Evolutionary conservation across 1,140 invertebrate species (phyloP).

Genomic region (Drosophila athabasca): DNA sequence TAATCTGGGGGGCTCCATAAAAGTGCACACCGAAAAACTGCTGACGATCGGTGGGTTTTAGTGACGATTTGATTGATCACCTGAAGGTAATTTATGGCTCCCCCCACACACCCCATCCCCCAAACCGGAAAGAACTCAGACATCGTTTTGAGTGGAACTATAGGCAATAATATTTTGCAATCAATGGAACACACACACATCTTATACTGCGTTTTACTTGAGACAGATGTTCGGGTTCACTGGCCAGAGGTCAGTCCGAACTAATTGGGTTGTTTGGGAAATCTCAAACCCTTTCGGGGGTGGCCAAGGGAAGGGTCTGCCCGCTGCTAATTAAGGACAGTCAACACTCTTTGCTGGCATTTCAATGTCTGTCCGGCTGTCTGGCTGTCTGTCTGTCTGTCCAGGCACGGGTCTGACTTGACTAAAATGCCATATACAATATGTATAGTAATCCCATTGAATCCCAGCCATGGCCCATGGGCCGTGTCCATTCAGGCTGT

Average conservation of each 20-base stretch:
- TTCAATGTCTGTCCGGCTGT: slow-evolving; percentile 32
- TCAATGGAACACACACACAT: slow-evolving; percentile 7
- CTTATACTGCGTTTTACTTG: background rate
- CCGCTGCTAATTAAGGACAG: slow-evolving; percentile 53
- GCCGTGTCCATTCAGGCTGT: slow-evolving; percentile 76
- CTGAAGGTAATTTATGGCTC: slow-evolving; percentile 50
- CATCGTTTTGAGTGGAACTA: slow-evolving; percentile 15
- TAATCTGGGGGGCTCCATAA: slow-evolving; percentile 58
- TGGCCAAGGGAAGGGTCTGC: slow-evolving; percentile 8
- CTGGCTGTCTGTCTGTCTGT: slow-evolving; percentile 18
- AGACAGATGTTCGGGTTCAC: slow-evolving; percentile 32
- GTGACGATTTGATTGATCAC: slow-evolving; percentile 75
- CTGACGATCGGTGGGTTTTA: slow-evolving; percentile 49
- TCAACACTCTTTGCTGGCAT: slow-evolving; percentile 40
- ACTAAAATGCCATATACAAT: slow-evolving; percentile 65
- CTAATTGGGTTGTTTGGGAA: slow-evolving; percentile 49
- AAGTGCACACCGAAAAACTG: slow-evolving; percentile 43
- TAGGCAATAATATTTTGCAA: slow-evolving; percentile 36
- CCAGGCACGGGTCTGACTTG: slow-evolving; percentile 62
- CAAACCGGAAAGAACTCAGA: slow-evolving; percentile 24
- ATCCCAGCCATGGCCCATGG: slow-evolving; percentile 42
- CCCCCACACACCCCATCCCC: background rate
- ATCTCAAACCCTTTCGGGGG: slow-evolving; percentile 39
- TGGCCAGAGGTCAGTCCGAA: slow-evolving; percentile 47
- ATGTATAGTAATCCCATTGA: slow-evolving; percentile 55